A percentile compares a stretch with the other conserved stretches of the same genome.
phyloP scores from a whole-genome alignment of 1,140 invertebrate genomes.

The Hestina assimilis region DNA sequence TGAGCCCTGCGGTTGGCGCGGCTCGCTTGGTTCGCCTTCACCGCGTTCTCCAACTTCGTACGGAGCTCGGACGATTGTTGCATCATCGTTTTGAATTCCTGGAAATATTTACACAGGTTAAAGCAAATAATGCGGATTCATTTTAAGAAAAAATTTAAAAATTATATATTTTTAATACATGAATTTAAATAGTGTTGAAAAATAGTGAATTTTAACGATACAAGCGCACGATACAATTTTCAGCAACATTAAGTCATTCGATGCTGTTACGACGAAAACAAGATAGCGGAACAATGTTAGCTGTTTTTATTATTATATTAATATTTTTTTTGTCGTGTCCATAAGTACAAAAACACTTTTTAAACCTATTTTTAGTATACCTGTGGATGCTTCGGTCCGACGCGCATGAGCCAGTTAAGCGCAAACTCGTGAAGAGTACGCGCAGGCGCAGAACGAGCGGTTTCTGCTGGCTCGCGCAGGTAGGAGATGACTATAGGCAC shows the following conservation, averaged over 20 bases:
- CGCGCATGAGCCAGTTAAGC: constrained; percentile 92
- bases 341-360: not conserved
- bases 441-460: constrained; percentile 81
- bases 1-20: constrained; percentile 72
- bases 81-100: constrained; percentile 96
- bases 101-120: constrained; percentile 32
- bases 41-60: constrained; percentile 90
- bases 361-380: constrained; percentile 63
- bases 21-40: constrained; percentile 85
- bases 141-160: too few relatives aligned
- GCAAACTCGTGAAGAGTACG: constrained; percentile 90
- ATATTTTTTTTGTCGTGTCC: not conserved
- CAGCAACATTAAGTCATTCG: too few relatives aligned
- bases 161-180: too few relatives aligned
- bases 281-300: too few relatives aligned
- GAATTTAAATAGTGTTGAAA: too few relatives aligned
- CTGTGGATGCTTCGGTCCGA: constrained; percentile 94
- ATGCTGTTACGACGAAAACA: too few relatives aligned
- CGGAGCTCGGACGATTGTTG: constrained; percentile 87
- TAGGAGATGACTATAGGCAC: constrained; percentile 94
- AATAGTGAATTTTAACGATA: too few relatives aligned
- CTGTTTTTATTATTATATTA: too few relatives aligned
- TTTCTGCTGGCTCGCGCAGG: constrained; percentile 84
- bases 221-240: too few relatives aligned
- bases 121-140: too few relatives aligned